Evolutionary conservation across 2,888 invertebrate genomes (phyloP).

Genomic region (Troides oblongomaculatus): DNA sequence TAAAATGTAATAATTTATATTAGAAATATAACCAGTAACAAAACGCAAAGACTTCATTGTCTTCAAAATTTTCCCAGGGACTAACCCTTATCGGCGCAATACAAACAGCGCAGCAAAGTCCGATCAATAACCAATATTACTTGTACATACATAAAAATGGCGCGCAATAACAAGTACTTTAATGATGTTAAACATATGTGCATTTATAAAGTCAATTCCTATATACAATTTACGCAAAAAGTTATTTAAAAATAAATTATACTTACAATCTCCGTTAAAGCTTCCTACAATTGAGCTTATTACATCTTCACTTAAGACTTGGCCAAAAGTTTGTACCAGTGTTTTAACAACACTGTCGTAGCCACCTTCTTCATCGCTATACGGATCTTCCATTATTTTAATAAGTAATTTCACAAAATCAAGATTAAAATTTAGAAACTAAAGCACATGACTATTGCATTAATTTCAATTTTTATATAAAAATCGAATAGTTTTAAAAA

Average conservation of each 20-base stretch:
- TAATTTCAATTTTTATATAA: background rate
- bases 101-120: slow-evolving; percentile 15
- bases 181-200: background rate
- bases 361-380: slow-evolving; percentile 32
- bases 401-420: slow-evolving; percentile 3
- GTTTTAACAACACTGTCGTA: slow-evolving; percentile 48
- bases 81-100: slow-evolving; percentile 4
- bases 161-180: slow-evolving; percentile 34
- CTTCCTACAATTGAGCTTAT: slow-evolving; percentile 59
- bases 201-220: background rate
- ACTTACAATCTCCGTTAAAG: slow-evolving; percentile 67
- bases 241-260: background rate
- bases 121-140: slow-evolving; percentile 24
- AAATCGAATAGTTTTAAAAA: background rate
- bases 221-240: background rate
- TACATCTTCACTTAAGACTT: slow-evolving; percentile 53
- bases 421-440: background rate
- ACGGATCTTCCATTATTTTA: slow-evolving; percentile 25
- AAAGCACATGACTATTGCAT: slow-evolving; percentile 3
- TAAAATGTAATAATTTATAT: background rate
- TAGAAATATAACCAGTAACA: background rate
- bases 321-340: slow-evolving; percentile 57
- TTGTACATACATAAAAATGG: slow-evolving; percentile 29
- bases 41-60: background rate
- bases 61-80: background rate